Evolutionary conservation across 2,888 invertebrate species (phyloP), one percentile per base, ranked within the genome.

Genomic region (Papilio gigon): DNA sequence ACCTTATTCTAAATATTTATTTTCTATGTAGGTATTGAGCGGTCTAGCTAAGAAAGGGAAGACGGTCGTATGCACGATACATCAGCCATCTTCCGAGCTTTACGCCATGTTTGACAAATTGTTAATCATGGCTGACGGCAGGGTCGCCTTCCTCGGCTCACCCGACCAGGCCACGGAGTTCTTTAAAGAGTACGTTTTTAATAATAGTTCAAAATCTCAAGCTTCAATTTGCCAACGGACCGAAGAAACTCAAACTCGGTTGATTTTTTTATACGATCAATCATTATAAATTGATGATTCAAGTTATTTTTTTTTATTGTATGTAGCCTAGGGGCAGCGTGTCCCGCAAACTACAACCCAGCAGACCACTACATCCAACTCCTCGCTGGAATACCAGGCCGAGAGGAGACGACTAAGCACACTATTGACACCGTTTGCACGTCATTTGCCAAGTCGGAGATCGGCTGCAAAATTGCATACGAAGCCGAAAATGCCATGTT

Each of bases 361-460:
- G 98, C 98, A 0, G 98, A 99, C 87, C 97, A 97, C 86, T 98
- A 96, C 86, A 96, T 99, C 60, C 97, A 98, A 82, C 94, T 97
- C 2, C 86, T 98, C 74, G 97, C 98, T 0, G 95, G 98, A 1
- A 94, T 96, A 1, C 98, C 98, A 0, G 96, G 96, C 0, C 93
- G 95, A 14, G 98, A 98, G 84, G 94, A 94, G 53, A 94, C 95
- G 9, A 98, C 97, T 58, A 93, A 95, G 56, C 94, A 95, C 68
- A 95, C 95, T 2, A 95, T 97, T 44, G 95, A 95, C 71, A 94
- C 95, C 70, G 95, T 97, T 25, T 97, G 97, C 83, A 95, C 96
- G 67, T 93, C 94, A 61, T 97, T 95, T 82, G 93, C 94, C 71
- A 92, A 92, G 62, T 95, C 95, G 0, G 94, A 94, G 65, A 83